These are phyloP conservation scores for Chaetops frenatus DNA, from an alignment of 2,113 vertebrate species.

Conservation along the genomic window DNA sequence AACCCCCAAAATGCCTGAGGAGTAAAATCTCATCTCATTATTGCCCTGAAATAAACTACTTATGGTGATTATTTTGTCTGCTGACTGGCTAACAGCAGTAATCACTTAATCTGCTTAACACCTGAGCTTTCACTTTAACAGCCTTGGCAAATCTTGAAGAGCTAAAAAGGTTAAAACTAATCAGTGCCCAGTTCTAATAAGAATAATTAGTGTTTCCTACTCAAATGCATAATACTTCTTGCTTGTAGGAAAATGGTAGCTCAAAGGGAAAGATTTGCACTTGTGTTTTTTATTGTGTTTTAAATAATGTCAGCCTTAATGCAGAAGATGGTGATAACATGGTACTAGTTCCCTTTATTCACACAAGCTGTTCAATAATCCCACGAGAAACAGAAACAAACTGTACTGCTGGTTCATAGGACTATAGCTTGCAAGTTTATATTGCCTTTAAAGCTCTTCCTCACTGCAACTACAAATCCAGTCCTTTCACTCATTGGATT, in stretches of 20 bases:
- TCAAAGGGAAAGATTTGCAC: background rate
- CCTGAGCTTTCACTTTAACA: slow-evolving; percentile 63
- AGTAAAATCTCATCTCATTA: slow-evolving; percentile 47
- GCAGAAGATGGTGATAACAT: background rate
- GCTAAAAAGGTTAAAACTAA: slow-evolving; percentile 64
- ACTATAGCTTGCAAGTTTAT: background rate
- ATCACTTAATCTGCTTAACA: slow-evolving; percentile 75
- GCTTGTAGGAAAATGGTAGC: background rate
- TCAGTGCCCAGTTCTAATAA: slow-evolving; percentile 36
- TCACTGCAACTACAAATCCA: background rate
- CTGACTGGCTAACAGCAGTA: slow-evolving; percentile 71
- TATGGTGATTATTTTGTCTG: slow-evolving; percentile 77
- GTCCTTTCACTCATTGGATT: background rate
- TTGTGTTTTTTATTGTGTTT: background rate
- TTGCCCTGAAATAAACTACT: slow-evolving; percentile 70
- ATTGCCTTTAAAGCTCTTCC: background rate
- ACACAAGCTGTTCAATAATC: background rate
- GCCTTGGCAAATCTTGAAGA: slow-evolving; percentile 50
- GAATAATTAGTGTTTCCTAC: slow-evolving; percentile 57
- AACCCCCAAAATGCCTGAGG: background rate
- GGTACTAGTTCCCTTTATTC: background rate
- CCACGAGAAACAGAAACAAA: background rate
- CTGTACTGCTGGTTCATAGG: background rate
- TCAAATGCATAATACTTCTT: background rate
- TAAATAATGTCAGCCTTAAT: background rate